Percentiles rank a stretch among this genome's conserved stretches.
phyloP scores from a whole-genome alignment of 2,113 vertebrate species.

The Manacus vitellinus region DNA sequence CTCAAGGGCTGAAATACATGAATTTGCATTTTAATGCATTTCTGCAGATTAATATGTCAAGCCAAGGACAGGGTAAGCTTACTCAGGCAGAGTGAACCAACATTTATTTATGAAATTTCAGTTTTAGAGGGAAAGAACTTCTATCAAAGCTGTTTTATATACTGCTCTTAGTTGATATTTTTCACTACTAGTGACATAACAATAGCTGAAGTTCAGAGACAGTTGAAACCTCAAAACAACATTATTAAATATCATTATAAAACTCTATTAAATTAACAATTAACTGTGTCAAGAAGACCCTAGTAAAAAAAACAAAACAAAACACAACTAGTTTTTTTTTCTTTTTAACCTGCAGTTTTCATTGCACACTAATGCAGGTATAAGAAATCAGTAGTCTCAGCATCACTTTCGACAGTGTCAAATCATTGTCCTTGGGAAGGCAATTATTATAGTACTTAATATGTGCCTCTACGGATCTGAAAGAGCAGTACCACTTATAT shows the following conservation, averaged over 20 bases:
- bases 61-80: background rate
- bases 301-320: background rate
- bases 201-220: background rate
- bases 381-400: background rate
- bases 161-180: background rate
- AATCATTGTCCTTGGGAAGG: background rate
- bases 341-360: background rate
- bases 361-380: background rate
- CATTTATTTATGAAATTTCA: background rate
- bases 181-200: background rate
- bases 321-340: background rate
- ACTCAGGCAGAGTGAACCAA: background rate
- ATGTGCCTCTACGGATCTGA: slow-evolving; percentile 15
- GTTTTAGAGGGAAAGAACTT: background rate
- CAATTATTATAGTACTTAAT: slow-evolving; percentile 10
- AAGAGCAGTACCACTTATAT: background rate
- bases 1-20: background rate
- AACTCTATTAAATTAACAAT: background rate
- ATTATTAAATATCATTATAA: background rate
- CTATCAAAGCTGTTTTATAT: background rate
- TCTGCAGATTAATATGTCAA: background rate
- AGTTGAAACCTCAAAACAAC: background rate
- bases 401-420: background rate
- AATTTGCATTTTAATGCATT: slow-evolving; percentile 55
- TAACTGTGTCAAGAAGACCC: background rate